A percentile compares a stretch with the other conserved stretches of the same genome.
These are phyloP conservation scores for Campylomormyrus numenius DNA, from an alignment of 2,113 vertebrate genomes.

Conservation along the genomic window DNA sequence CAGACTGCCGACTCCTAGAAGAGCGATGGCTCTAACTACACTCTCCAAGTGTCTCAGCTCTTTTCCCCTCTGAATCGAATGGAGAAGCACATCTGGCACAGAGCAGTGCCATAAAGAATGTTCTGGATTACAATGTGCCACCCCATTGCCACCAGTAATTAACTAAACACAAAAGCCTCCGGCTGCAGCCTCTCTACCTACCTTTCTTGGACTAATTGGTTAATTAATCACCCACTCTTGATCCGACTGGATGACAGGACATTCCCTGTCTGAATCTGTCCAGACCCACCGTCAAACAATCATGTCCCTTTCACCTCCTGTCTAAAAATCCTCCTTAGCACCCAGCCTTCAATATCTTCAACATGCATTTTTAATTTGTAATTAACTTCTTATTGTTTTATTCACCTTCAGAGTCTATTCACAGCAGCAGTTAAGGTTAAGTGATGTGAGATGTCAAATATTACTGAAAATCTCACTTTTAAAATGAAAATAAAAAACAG, in stretches of 20 bases:
- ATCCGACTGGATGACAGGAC: background rate
- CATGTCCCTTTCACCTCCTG: background rate
- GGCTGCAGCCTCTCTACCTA: background rate
- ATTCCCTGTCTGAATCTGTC: background rate
- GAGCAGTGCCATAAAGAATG: background rate
- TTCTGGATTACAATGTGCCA: background rate
- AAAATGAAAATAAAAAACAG: background rate
- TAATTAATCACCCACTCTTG: background rate
- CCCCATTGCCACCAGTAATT: background rate
- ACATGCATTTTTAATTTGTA: background rate
- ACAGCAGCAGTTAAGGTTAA: background rate
- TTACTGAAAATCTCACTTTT: background rate
- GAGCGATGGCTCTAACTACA: background rate
- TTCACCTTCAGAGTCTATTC: background rate
- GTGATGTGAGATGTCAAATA: background rate
- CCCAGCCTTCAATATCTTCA: background rate
- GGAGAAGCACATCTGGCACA: background rate
- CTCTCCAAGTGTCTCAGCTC: background rate
- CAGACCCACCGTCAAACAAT: background rate
- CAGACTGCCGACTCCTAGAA: background rate
- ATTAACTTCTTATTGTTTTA: background rate
- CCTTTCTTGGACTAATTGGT: background rate
- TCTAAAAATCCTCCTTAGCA: background rate
- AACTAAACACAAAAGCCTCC: background rate
- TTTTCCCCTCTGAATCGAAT: background rate